These are phyloP conservation scores for Anthoscopus minutus DNA, from an alignment of 2,113 vertebrate genomes.

Conservation along the genomic window DNA sequence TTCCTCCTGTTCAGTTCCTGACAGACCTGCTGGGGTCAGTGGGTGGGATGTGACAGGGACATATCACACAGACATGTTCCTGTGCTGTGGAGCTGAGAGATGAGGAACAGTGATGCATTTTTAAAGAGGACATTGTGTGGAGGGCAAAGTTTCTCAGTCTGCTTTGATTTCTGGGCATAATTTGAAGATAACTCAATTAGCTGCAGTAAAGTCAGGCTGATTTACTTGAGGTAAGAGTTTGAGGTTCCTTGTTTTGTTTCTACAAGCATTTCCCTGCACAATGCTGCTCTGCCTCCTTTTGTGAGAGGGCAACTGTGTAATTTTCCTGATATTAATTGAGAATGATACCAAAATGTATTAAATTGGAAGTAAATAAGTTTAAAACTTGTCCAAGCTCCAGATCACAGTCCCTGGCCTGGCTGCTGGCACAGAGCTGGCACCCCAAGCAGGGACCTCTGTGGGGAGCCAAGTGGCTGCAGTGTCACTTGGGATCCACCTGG, in stretches of 20 bases:
- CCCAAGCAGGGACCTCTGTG: accelerated
- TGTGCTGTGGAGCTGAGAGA: background rate
- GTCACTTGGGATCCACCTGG: background rate
- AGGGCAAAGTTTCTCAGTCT: background rate
- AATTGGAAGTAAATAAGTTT: background rate
- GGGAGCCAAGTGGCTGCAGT: accelerated
- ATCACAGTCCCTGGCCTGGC: background rate
- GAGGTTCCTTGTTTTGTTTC: slow-evolving; percentile 9
- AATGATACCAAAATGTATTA: background rate
- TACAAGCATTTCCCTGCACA: background rate
- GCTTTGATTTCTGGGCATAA: background rate
- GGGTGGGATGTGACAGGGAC: background rate
- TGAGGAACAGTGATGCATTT: background rate
- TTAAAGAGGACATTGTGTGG: background rate
- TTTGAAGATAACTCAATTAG: background rate
- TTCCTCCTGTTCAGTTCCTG: background rate
- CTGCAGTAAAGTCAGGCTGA: background rate
- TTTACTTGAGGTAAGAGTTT: background rate
- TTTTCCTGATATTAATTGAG: slow-evolving; percentile 8
- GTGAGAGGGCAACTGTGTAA: background rate
- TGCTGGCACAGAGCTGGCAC: background rate
- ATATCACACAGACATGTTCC: accelerated
- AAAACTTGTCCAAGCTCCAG: background rate
- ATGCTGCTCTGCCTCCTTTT: background rate
- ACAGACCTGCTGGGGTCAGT: background rate